phyloP scores from a whole-genome alignment of 2,797 vertebrate species.

The Petrocephalus sullivani region DNA sequence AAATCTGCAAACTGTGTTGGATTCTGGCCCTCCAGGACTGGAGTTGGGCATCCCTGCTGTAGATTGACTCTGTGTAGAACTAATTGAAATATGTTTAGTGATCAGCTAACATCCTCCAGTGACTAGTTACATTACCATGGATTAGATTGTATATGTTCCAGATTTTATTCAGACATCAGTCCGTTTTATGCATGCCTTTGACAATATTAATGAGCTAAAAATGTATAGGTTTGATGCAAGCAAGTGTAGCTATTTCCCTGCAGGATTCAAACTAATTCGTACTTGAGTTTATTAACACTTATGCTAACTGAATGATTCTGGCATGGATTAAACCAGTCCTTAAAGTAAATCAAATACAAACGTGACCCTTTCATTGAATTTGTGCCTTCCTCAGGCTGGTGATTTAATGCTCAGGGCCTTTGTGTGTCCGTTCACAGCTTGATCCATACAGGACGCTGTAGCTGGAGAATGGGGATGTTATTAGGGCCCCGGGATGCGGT shows the following conservation, averaged over 20 bases:
- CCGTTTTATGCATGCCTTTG: too few relatives aligned
- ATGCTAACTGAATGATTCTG: neutral
- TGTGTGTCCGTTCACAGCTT: neutral
- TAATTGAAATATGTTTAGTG: too few relatives aligned
- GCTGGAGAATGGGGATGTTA: neutral
- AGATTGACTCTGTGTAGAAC: neutral
- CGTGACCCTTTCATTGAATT: neutral
- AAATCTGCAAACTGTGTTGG: too few relatives aligned
- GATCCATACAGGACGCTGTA: neutral
- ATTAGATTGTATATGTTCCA: too few relatives aligned
- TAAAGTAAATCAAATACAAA: neutral
- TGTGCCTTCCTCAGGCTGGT: neutral
- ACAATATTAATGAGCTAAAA: neutral
- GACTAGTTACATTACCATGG: too few relatives aligned
- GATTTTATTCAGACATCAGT: too few relatives aligned
- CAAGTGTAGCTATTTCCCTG: neutral
- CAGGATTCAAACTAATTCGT: neutral
- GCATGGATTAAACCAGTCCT: neutral
- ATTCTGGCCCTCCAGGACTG: too few relatives aligned
- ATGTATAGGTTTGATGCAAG: neutral
- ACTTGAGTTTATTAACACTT: neutral
- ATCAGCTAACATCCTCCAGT: too few relatives aligned
- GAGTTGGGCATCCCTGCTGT: too few relatives aligned
- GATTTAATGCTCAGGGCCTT: neutral
- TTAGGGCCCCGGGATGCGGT: neutral